These are phyloP conservation scores for Telmatochromis sp. DNA, from an alignment of 2,113 vertebrate genomes.

Conservation along the genomic window DNA sequence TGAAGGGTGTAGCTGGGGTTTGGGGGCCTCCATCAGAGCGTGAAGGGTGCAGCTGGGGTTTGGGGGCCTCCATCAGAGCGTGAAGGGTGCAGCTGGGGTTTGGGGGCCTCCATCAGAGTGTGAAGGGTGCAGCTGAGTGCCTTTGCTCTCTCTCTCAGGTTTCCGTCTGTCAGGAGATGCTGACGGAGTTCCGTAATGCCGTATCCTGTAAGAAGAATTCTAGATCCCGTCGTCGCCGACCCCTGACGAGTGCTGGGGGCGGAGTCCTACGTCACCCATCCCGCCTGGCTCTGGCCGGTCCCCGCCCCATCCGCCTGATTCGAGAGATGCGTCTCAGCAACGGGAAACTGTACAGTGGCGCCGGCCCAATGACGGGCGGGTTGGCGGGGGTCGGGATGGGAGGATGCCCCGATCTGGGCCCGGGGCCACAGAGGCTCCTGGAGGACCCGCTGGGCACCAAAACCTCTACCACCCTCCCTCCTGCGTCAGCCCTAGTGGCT, in stretches of 20 bases:
- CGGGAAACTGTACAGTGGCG: slow-evolving; percentile 79
- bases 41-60: rapidly evolving
- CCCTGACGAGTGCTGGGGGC: slow-evolving; percentile 43
- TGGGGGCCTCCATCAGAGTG: rapidly evolving
- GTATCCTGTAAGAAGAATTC: slow-evolving; percentile 86
- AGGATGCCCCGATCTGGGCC: slow-evolving; percentile 55
- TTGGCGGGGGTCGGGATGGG: slow-evolving; percentile 21
- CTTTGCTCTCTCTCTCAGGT: slow-evolving; percentile 59
- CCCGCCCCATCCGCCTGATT: slow-evolving; percentile 74
- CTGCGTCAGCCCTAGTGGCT: slow-evolving; percentile 6
- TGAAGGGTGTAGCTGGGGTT: rapidly evolving
- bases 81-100: background rate
- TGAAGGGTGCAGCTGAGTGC: background rate
- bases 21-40: rapidly evolving
- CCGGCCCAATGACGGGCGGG: slow-evolving; percentile 52
- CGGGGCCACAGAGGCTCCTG: slow-evolving; percentile 80
- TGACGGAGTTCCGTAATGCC: slow-evolving; percentile 82
- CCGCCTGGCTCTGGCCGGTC: slow-evolving; percentile 48
- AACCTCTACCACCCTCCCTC: slow-evolving; percentile 1
- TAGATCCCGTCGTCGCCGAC: slow-evolving; percentile 76
- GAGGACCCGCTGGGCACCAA: slow-evolving; percentile 71
- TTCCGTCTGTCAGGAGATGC: slow-evolving; percentile 88
- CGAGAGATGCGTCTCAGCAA: slow-evolving; percentile 85
- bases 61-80: rapidly evolving
- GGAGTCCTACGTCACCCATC: slow-evolving; percentile 62